Base-by-base conservation (phyloP, 1,140 invertebrate species). In the Formica selysi region DNA sequence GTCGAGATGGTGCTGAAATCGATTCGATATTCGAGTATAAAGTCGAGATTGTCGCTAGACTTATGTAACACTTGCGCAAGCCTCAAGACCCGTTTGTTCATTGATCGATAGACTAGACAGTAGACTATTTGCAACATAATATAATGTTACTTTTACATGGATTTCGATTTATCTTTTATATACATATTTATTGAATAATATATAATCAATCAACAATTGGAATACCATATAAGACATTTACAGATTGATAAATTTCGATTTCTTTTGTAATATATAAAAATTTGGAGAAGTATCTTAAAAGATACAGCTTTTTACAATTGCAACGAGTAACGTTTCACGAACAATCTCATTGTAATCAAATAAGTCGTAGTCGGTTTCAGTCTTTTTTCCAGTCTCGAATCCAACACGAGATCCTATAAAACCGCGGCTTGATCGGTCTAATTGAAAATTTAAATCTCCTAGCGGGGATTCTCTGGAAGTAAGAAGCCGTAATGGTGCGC, bases 1-100 rank as follows among this genome's bases (percentile, higher is more conserved):
- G 65, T 88, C 87, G 88, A 92, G 92, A 93, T 92, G 92, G 92
- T 91, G 92, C 90, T 91, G 76, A 38, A 70, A 51, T 89, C 89
- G 85, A 79, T 68, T 65, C 32, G 61, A 86, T 76, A 76, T 64
- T 68, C 76, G 26, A 86, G 74, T 51, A 32, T 32, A 13, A 41
- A 16, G 76, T 1, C 68, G 41, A 36, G 79, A 62, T 26, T 59
- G 38, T 59, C 38, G 11, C 38, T 81, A 54, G 38, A 2, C 26
- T 81, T 32, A 13, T 36, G n/a, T 29, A 73, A 61, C 13, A 48
- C 16, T 70, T 64, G 22, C 16, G 32, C 44, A 22, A 36, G n/a
- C 48, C n/a, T 38, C 44, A 11, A 8, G 11, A 5, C 32, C 19
- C 32, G 64, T 70, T 16, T n/a, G 44, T n/a, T 44, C 8, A n/a